Percentiles rank a stretch among this genome's conserved stretches.
Evolutionary conservation across 1,140 invertebrate genomes (phyloP).

Genomic region (Nymphalis io): DNA sequence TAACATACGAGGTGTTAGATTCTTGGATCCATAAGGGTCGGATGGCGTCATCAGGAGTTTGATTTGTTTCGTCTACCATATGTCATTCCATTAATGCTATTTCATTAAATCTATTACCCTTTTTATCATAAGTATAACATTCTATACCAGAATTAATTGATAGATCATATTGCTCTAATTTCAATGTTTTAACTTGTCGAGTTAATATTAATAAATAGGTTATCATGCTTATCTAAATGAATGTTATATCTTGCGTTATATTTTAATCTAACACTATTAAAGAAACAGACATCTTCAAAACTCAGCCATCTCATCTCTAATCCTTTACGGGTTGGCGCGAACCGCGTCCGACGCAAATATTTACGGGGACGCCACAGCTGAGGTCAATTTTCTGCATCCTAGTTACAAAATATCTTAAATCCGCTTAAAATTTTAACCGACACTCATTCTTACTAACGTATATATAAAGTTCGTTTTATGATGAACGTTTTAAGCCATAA

Average conservation of each 20-base stretch:
- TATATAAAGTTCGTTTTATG: constrained; percentile 36
- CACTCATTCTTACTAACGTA: constrained; percentile 29
- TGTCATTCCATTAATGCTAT: no score
- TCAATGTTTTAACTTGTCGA: no score
- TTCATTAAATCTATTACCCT: no score
- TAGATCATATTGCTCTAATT: no score
- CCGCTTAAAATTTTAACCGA: constrained; percentile 12
- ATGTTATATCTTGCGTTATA: neutral
- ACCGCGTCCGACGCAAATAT: constrained; percentile 66
- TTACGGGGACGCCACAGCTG: constrained; percentile 67
- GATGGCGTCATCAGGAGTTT: no score
- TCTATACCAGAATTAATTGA: no score
- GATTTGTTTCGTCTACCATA: no score
- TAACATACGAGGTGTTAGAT: no score
- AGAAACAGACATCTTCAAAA: constrained; percentile 50
- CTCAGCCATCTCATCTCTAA: constrained; percentile 59
- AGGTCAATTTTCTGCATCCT: constrained; percentile 63
- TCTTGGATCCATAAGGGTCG: no score
- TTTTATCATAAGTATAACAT: no score
- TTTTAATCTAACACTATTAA: neutral
- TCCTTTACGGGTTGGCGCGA: constrained; percentile 58
- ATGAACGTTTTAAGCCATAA: constrained; percentile 40
- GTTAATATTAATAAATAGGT: no score
- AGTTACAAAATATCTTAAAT: constrained; percentile 41
- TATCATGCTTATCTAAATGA: neutral